Conservation (phyloP, 2,888 invertebrate genomes). For the Metacarcinus magister region DNA sequence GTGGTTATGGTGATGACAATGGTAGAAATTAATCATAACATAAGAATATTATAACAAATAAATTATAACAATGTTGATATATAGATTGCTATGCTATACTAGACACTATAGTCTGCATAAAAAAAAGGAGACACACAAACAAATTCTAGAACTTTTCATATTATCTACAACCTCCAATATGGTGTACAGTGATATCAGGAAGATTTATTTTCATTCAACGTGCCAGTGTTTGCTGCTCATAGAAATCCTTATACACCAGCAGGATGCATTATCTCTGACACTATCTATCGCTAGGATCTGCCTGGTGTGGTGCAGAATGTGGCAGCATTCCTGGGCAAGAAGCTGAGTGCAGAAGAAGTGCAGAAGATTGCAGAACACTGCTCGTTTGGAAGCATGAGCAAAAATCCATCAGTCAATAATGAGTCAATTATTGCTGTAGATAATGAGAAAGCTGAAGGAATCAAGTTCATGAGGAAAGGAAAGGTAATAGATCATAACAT, state of each 20-base stretch:
- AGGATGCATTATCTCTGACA: background rate
- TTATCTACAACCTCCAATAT: no score
- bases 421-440: conserved; percentile 70
- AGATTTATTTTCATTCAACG: no score
- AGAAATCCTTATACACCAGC: background rate
- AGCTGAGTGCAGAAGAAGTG: conserved; percentile 89
- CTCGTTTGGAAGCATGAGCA: conserved; percentile 92
- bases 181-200: no score
- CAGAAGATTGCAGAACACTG: conserved; percentile 90
- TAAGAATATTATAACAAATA: no score
- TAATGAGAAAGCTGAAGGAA: conserved; percentile 12
- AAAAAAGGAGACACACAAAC: no score
- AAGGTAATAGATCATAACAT: conserved; percentile 59
- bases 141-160: no score
- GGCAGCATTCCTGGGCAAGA: conserved; percentile 90
- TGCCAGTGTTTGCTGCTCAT: no score
- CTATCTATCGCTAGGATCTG: conserved; percentile 87
- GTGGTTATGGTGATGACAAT: no score
- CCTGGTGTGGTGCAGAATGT: conserved; percentile 89
- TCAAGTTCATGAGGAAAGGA: conserved; percentile 82
- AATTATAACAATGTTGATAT: no score
- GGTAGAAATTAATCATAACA: no score
- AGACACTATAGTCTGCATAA: no score
- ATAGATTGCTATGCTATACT: no score
- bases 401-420: conserved; percentile 90